Conservation (phyloP, 2,797 vertebrate species). For the Austrolebias charrua region DNA sequence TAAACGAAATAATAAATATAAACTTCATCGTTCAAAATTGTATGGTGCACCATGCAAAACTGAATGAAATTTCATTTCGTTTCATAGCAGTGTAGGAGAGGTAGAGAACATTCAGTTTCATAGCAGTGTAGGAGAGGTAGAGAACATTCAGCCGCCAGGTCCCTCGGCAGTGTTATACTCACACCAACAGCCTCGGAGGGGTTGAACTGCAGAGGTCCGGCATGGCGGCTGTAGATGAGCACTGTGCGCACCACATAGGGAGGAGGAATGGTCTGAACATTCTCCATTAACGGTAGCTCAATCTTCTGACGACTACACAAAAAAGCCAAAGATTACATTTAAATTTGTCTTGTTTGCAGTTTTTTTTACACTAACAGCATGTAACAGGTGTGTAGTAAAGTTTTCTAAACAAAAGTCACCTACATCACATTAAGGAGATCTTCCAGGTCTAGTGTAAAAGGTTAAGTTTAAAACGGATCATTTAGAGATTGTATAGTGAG, state of each 20-base stretch:
- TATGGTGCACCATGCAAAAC: too few species aligned
- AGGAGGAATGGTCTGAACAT: slow-evolving; percentile 90
- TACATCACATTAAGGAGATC: slow-evolving; percentile 94
- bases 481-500: background rate
- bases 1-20: too few species aligned
- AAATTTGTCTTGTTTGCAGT: background rate
- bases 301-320: slow-evolving; percentile 88
- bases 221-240: slow-evolving; percentile 87
- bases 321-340: background rate
- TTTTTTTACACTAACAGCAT: background rate
- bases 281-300: slow-evolving; percentile 88
- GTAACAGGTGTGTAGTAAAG: background rate
- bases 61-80: too few species aligned
- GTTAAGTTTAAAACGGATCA: slow-evolving; percentile 71
- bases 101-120: background rate
- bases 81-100: too few species aligned
- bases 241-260: slow-evolving; percentile 91
- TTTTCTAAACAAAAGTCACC: slow-evolving; percentile 58
- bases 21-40: too few species aligned
- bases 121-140: too few species aligned
- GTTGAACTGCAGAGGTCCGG: slow-evolving; percentile 86
- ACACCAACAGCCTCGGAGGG: slow-evolving; percentile 88
- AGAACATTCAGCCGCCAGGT: background rate
- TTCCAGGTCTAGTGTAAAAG: slow-evolving; percentile 83
- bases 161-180: slow-evolving; percentile 17